Conservation (phyloP, 1,140 invertebrate genomes). For the Apis mellifera region DNA sequence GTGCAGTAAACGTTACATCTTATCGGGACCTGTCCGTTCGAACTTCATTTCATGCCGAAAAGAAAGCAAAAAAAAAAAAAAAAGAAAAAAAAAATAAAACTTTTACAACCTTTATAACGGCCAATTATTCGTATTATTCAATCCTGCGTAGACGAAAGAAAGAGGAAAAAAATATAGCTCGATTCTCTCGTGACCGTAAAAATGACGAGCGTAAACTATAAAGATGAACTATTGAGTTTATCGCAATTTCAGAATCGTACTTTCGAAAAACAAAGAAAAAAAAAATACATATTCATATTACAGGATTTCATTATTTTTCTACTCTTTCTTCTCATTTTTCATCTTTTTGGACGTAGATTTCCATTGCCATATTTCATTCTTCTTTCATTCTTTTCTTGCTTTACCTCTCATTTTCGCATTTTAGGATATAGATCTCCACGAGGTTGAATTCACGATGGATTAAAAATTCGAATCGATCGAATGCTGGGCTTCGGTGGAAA, state of each 20-base stretch:
- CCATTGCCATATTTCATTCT: background rate
- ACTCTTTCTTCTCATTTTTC: background rate
- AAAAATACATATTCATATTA: too few species aligned
- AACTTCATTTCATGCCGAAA: background rate
- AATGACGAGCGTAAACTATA: constrained; percentile 7
- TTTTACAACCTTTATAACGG: constrained; percentile 20
- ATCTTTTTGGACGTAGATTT: background rate
- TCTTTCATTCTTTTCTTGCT: background rate
- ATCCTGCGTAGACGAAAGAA: background rate
- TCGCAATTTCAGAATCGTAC: constrained; percentile 6
- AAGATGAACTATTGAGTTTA: background rate
- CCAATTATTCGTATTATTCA: constrained; percentile 39
- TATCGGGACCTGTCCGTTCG: constrained; percentile 8
- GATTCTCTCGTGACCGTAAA: constrained; percentile 13
- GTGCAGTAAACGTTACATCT: constrained; percentile 24
- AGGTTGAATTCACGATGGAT: background rate
- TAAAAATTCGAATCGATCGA: background rate
- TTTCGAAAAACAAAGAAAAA: background rate
- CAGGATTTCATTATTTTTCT: too few species aligned
- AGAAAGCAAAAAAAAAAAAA: background rate
- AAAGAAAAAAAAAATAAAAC: constrained; percentile 32
- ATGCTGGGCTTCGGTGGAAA: background rate
- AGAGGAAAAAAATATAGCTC: background rate
- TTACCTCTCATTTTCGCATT: background rate
- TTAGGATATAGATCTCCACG: background rate